Percentiles rank a stretch among this genome's conserved stretches.
Evolutionary conservation across 2,797 vertebrate species (phyloP).

Genomic region (Eupleurogrammus muticus): DNA sequence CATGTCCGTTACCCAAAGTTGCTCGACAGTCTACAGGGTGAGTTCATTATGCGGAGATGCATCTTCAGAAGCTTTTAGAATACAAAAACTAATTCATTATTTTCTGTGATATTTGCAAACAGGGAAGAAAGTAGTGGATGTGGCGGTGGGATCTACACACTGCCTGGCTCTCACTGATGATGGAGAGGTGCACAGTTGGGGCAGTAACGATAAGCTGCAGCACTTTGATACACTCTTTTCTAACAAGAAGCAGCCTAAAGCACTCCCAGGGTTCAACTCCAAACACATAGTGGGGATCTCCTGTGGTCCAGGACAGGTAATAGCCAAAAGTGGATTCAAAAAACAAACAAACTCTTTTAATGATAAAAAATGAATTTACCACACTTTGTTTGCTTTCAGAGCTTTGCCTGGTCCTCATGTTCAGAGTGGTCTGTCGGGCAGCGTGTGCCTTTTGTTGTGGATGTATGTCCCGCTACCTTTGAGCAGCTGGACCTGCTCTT

Average conservation of each 20-base stretch:
- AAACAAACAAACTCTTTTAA: too few relatives aligned
- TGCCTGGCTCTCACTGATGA: constrained; percentile 96
- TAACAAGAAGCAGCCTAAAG: constrained; percentile 95
- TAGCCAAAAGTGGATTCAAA: too few relatives aligned
- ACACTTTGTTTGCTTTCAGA: constrained; percentile 77
- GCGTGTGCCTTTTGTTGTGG: constrained; percentile 96
- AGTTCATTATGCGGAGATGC: constrained; percentile 28
- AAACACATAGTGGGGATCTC: constrained; percentile 97
- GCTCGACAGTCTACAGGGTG: constrained; percentile 94
- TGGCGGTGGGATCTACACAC: constrained; percentile 96
- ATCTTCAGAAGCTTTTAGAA: background rate
- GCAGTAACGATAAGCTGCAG: constrained; percentile 97
- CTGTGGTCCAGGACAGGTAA: constrained; percentile 96
- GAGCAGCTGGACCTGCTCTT: constrained; percentile 96
- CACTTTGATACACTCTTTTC: constrained; percentile 97
- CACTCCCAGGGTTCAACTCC: constrained; percentile 92
- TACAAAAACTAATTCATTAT: background rate
- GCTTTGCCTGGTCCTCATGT: constrained; percentile 97
- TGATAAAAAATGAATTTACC: background rate
- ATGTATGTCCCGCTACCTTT: constrained; percentile 95
- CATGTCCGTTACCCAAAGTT: constrained; percentile 98
- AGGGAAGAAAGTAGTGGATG: constrained; percentile 97
- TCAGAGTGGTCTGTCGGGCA: constrained; percentile 98
- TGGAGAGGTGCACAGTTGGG: constrained; percentile 98
- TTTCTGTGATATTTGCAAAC: constrained; percentile 8